Evolutionary conservation across 2,113 vertebrate species (phyloP).

Genomic region (Zingel zingel): DNA sequence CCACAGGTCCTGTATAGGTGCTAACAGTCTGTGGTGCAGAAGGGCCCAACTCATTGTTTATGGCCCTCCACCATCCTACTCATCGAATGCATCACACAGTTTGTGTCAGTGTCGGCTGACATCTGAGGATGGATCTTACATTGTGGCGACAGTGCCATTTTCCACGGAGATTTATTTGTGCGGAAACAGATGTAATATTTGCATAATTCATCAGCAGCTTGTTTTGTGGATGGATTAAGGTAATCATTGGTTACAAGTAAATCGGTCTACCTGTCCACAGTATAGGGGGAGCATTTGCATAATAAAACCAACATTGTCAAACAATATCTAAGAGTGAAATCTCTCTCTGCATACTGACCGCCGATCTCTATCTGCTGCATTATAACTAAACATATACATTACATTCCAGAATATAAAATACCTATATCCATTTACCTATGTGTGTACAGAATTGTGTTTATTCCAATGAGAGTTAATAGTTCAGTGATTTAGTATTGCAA

Average conservation of each 20-base stretch:
- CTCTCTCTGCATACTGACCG: conserved; percentile 7
- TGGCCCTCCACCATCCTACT: not conserved
- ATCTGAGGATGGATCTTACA: conserved; percentile 26
- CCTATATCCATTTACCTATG: not conserved
- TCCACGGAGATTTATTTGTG: conserved; percentile 67
- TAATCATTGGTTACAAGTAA: conserved; percentile 65
- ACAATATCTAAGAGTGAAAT: conserved; percentile 2
- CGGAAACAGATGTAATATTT: conserved; percentile 73
- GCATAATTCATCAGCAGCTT: conserved; percentile 77
- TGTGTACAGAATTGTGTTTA: not conserved
- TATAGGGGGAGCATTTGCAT: conserved; percentile 39
- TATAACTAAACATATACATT: not conserved
- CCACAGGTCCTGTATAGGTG: not conserved
- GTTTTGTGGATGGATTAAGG: conserved; percentile 65
- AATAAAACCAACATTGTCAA: conserved; percentile 44
- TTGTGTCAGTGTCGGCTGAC: conserved; percentile 33
- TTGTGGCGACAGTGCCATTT: conserved; percentile 51
- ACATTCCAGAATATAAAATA: not conserved
- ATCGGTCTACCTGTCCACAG: conserved; percentile 53
- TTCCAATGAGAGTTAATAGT: not conserved
- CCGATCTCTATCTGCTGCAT: not conserved
- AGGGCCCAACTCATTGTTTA: not conserved
- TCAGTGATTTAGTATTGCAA: not conserved
- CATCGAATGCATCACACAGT: conserved; percentile 10
- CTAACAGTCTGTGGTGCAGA: not conserved